These are phyloP conservation scores for Eciton burchellii DNA, from an alignment of 1,140 invertebrate genomes.

Conservation along the genomic window DNA sequence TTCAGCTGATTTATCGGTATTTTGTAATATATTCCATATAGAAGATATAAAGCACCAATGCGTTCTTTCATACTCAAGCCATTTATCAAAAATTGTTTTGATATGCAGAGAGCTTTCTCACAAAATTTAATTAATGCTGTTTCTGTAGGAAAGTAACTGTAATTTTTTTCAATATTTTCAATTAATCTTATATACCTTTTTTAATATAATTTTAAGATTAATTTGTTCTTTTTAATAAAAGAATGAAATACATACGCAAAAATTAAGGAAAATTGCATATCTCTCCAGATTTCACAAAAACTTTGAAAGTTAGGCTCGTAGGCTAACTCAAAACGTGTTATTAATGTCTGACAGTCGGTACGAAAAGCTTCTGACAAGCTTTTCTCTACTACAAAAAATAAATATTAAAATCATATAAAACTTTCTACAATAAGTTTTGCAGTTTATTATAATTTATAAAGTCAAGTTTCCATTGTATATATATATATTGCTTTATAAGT, in stretches of 20 bases:
- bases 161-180: slow-evolving; percentile 35
- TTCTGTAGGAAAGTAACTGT: slow-evolving; percentile 72
- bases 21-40: slow-evolving; percentile 83
- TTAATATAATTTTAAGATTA: slow-evolving; percentile 22
- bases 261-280: slow-evolving; percentile 81
- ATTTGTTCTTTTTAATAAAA: neutral
- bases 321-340: slow-evolving; percentile 74
- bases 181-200: neutral
- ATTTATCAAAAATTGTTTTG: slow-evolving; percentile 79
- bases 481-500: too few relatives aligned
- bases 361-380: slow-evolving; percentile 71
- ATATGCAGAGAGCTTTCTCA: slow-evolving; percentile 80
- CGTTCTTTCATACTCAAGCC: slow-evolving; percentile 76
- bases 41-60: slow-evolving; percentile 81
- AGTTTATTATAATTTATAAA: neutral
- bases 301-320: slow-evolving; percentile 77
- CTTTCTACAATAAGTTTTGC: neutral
- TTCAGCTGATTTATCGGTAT: slow-evolving; percentile 78
- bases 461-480: too few relatives aligned
- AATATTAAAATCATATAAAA: slow-evolving; percentile 6
- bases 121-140: slow-evolving; percentile 79
- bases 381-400: neutral
- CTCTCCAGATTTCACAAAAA: slow-evolving; percentile 80
- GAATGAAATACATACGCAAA: slow-evolving; percentile 77
- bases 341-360: slow-evolving; percentile 78